phyloP scores from a whole-genome alignment of 2,888 invertebrate species.

The Galerucella pusilla region DNA sequence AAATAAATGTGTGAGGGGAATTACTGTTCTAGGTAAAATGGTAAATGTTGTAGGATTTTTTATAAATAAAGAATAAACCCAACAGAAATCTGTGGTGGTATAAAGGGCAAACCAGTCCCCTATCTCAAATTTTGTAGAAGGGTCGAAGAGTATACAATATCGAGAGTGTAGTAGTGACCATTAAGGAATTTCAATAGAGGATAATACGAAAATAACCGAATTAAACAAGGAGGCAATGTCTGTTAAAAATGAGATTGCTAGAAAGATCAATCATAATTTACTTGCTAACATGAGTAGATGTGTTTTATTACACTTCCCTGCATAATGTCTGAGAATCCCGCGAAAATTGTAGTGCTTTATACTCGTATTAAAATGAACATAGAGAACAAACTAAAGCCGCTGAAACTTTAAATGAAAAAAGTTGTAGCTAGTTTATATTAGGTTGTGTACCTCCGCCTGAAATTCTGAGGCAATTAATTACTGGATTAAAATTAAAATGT shows the following conservation, averaged over 20 bases:
- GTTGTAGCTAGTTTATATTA: background rate
- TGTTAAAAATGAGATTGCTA: constrained; percentile 28
- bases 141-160: constrained; percentile 18
- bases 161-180: constrained; percentile 22
- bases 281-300: background rate
- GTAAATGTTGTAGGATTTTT: too few species aligned
- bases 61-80: too few species aligned
- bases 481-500: too few species aligned
- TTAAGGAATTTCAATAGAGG: constrained; percentile 40
- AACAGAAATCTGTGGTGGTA: background rate
- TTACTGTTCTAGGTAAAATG: too few species aligned
- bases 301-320: background rate
- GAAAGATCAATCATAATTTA: constrained; percentile 26
- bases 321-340: background rate
- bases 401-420: background rate
- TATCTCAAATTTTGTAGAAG: constrained; percentile 14
- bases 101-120: constrained; percentile 2
- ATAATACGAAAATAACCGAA: constrained; percentile 39
- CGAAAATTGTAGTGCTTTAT: background rate
- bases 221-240: constrained; percentile 34
- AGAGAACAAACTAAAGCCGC: background rate
- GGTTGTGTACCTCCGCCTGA: background rate
- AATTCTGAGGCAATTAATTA: too few species aligned
- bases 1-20: too few species aligned
- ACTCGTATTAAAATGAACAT: background rate